These are phyloP conservation scores for Pentalonia nigronervosa DNA, from an alignment of 1,140 invertebrate genomes.

Conservation along the genomic window DNA sequence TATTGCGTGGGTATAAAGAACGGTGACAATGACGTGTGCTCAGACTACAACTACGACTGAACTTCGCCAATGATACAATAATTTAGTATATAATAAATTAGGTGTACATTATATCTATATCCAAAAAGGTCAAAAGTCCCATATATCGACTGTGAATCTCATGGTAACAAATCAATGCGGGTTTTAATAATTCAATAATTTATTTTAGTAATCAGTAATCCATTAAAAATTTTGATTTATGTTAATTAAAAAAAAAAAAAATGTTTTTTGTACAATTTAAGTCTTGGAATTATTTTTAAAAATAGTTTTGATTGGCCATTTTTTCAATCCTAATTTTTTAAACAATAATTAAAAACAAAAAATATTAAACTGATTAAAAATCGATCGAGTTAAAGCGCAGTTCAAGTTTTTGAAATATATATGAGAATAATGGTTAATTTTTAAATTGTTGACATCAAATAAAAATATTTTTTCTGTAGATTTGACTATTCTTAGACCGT, in stretches of 20 bases:
- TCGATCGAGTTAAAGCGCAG: not conserved
- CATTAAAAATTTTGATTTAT: too few relatives aligned
- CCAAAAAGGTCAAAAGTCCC: not conserved
- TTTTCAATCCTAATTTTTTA: not conserved
- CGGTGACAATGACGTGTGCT: not conserved
- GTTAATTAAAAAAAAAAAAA: not conserved
- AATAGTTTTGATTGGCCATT: not conserved
- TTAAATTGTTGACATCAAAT: not conserved
- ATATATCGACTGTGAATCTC: too few relatives aligned
- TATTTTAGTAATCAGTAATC: too few relatives aligned
- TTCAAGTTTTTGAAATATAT: not conserved
- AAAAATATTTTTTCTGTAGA: not conserved
- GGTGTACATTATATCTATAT: not conserved
- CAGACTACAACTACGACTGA: not conserved
- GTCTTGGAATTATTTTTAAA: not conserved
- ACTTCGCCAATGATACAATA: not conserved
- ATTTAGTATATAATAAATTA: not conserved
- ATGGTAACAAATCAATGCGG: not conserved
- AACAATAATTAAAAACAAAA: not conserved
- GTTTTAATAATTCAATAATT: not conserved
- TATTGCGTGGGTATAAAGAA: not conserved
- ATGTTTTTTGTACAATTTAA: not conserved
- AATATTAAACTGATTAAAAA: not conserved
- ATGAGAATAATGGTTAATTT: not conserved
- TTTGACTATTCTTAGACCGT: too few relatives aligned